Evolutionary conservation across 2,797 vertebrate species (phyloP), one percentile per base, ranked within the genome.

Genomic region (Lacerta bilineata): DNA sequence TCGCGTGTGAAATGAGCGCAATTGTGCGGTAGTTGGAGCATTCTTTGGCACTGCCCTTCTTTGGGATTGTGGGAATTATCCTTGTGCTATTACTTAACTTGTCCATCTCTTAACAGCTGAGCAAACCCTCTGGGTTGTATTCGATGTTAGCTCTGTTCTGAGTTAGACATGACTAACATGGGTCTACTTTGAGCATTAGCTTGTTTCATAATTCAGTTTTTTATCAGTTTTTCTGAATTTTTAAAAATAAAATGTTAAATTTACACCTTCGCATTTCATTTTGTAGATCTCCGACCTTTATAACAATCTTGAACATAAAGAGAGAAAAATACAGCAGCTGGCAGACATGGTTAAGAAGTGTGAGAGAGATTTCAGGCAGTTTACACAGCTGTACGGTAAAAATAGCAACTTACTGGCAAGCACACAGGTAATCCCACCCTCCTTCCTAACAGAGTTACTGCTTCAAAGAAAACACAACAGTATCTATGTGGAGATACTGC

Each of bases 271-370:
- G 0, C 76, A 74, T 91, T 91, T 90, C 79, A 80, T 55, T 86
- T 92, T 59, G 80, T 96, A 99, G 98, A 97, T 98, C 94, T 97
- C 97, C 81, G 96, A 97, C 86, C 95, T 99, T 66, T 95, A 97
- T 95, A 96, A 98, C 92, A 97, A 96, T 93, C 95, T 97, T 87
- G 94, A 97, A 91, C 92, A 95, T 86, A 98, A 98, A 94, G 97
- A 98, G 93, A 97, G 96, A 92, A 97, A 97, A 95, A 96, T 98
- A 76, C 97, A 98, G 93, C 95, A 98, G 41, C 95, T 98, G 69
- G 93, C 95, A 77, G 96, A 97, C 46, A 95, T 96, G 23, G 95
- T 98, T 83, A 94, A 96, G 87, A 97, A 95, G 82, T 97, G 98
- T 77, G 97, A 98, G 91, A 97, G 97, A 88, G 97, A 98, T 43